Percentiles rank a stretch among this genome's conserved stretches.
phyloP scores from a whole-genome alignment of 2,888 invertebrate genomes.

The Hyposoter dolosus region DNA sequence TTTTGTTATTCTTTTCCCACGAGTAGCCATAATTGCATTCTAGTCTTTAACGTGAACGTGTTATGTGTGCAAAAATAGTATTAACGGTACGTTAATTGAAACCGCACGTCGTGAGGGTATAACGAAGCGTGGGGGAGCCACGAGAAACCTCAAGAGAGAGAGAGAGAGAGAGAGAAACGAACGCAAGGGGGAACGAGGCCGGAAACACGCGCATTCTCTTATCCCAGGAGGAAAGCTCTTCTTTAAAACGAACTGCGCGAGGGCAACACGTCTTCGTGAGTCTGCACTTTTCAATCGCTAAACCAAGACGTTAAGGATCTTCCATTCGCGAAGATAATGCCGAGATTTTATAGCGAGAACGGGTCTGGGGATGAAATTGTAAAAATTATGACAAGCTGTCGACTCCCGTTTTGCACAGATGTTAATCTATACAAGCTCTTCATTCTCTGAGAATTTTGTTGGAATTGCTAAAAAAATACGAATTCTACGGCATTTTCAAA shows the following conservation, averaged over 20 bases:
- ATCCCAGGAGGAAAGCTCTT: conserved; percentile 36
- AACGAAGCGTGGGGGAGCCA: not conserved
- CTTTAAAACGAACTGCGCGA: conserved; percentile 25
- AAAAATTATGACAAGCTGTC: not conserved
- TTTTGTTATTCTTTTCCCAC: not conserved
- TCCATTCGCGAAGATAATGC: conserved; percentile 44
- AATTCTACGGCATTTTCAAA: no score
- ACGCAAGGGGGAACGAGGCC: conserved; percentile 38
- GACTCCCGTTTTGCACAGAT: no score
- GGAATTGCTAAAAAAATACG: no score
- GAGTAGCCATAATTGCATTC: conserved; percentile 31
- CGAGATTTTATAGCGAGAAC: conserved; percentile 13
- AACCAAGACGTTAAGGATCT: conserved; percentile 52
- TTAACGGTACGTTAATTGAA: conserved; percentile 69
- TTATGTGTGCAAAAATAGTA: conserved; percentile 67
- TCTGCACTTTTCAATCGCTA: conserved; percentile 24
- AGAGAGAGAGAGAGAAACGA: not conserved
- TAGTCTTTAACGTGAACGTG: conserved; percentile 13
- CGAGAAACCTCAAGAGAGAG: conserved; percentile 18
- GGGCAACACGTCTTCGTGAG: conserved; percentile 19
- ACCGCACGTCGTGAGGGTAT: conserved; percentile 50
- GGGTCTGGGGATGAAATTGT: not conserved
- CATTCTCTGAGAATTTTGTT: no score
- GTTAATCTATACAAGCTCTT: no score
- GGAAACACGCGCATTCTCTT: conserved; percentile 56